These are phyloP conservation scores for Leptinotarsa haldemani DNA, from an alignment of 2,888 invertebrate species.

Conservation along the genomic window DNA sequence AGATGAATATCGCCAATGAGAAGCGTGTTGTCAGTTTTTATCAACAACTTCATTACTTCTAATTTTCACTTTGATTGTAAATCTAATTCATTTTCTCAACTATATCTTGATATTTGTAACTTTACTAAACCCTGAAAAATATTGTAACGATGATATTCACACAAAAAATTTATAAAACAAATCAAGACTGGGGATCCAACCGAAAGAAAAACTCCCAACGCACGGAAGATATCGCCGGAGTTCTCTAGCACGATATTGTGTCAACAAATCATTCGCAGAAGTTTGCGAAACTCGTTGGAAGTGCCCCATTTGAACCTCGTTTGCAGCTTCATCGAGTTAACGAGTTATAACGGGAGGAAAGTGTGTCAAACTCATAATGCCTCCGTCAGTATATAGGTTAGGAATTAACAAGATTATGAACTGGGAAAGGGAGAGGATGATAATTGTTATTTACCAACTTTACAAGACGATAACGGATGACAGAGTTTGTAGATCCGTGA, in stretches of 20 bases:
- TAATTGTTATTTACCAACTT: conserved; percentile 15
- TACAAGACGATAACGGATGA: too few species aligned
- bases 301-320: conserved; percentile 19
- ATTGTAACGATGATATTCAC: too few species aligned
- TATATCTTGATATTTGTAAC: too few species aligned
- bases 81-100: too few species aligned
- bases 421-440: conserved; percentile 31
- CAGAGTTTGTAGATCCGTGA: too few species aligned
- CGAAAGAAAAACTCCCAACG: neutral
- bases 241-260: conserved; percentile 11
- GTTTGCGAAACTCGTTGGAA: conserved; percentile 17
- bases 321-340: conserved; percentile 39
- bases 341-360: conserved; percentile 45
- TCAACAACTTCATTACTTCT: too few species aligned
- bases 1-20: too few species aligned
- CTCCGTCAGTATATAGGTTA: conserved; percentile 41
- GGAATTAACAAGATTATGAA: conserved; percentile 37
- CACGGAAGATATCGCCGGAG: neutral
- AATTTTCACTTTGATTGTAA: too few species aligned
- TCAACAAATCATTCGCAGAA: conserved; percentile 26
- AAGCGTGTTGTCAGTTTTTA: too few species aligned
- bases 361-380: conserved; percentile 48
- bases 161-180: too few species aligned
- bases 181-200: too few species aligned
- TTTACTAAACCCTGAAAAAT: too few species aligned